Evolutionary conservation across 2,797 vertebrate genomes (phyloP).

Genomic region (Gadopsis marmoratus): DNA sequence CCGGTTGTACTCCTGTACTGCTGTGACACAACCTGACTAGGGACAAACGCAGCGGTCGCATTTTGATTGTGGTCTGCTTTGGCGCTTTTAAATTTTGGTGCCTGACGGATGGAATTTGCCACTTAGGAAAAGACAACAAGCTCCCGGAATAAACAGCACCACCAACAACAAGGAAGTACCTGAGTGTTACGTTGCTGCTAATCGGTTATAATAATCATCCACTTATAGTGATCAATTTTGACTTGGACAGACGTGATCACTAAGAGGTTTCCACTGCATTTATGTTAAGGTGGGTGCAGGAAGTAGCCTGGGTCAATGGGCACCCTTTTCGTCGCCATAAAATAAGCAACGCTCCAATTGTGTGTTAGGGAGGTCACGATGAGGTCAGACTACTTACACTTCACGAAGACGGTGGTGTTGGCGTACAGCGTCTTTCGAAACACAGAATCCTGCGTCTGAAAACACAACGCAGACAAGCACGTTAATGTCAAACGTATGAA

Average conservation of each 20-base stretch:
- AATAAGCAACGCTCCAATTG: background rate
- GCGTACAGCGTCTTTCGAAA: conserved; percentile 94
- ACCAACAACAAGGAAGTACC: background rate
- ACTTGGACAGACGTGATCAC: too few relatives aligned
- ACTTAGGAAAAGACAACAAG: background rate
- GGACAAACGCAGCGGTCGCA: background rate
- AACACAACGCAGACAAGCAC: conserved; percentile 54
- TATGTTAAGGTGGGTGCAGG: background rate
- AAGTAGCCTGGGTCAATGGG: background rate
- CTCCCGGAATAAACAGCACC: background rate
- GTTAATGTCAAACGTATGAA: too few relatives aligned
- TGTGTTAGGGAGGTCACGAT: background rate
- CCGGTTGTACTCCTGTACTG: background rate
- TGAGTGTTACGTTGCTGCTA: background rate
- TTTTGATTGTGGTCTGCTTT: background rate
- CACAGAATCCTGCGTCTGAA: conserved; percentile 85
- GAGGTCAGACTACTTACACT: conserved; percentile 86
- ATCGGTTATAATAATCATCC: too few relatives aligned
- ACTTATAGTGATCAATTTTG: too few relatives aligned
- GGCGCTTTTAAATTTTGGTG: too few relatives aligned
- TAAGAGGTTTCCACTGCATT: background rate
- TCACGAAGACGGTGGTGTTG: conserved; percentile 93
- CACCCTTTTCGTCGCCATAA: background rate
- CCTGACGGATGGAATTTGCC: background rate
- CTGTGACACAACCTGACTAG: background rate